Conservation (phyloP, 53 echinoderm and acorn worm genomes). For the Glandiceps talaboti region DNA sequence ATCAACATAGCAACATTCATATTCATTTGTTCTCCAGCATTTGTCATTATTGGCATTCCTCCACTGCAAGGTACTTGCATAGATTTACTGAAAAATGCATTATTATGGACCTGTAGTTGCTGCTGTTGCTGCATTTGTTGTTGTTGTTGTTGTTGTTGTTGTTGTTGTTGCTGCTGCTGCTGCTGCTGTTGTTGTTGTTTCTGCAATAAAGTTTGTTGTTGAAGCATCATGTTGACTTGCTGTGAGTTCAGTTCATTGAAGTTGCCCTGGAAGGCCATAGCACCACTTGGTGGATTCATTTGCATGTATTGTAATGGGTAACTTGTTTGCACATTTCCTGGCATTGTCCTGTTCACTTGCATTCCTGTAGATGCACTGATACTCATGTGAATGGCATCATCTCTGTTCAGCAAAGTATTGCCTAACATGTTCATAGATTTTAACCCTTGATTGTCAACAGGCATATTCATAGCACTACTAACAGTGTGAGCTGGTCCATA, state of each 20-base stretch:
- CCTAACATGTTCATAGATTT: neutral
- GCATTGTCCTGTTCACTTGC: neutral
- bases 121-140: conserved; percentile 23
- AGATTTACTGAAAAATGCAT: neutral
- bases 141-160: conserved; percentile 52
- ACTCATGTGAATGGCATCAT: neutral
- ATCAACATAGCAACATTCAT: neutral
- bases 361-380: neutral
- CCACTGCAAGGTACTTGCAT: neutral
- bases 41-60: neutral
- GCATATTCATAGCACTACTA: neutral
- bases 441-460: neutral
- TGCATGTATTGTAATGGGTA: neutral
- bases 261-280: conserved; percentile 1
- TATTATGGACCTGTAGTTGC: neutral
- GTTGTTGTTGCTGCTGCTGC: conserved; percentile 13
- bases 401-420: neutral
- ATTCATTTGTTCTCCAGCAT: neutral
- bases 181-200: conserved; percentile 47
- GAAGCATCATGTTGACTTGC: conserved; percentile 20
- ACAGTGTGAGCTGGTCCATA: neutral
- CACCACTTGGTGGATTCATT: neutral
- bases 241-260: conserved; percentile 8
- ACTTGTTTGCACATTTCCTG: neutral
- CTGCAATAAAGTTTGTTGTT: conserved; percentile 42